A percentile compares a stretch with the other conserved stretches of the same genome.
phyloP scores from a whole-genome alignment of 2,888 invertebrate species.

The Sympetrum striolatum region DNA sequence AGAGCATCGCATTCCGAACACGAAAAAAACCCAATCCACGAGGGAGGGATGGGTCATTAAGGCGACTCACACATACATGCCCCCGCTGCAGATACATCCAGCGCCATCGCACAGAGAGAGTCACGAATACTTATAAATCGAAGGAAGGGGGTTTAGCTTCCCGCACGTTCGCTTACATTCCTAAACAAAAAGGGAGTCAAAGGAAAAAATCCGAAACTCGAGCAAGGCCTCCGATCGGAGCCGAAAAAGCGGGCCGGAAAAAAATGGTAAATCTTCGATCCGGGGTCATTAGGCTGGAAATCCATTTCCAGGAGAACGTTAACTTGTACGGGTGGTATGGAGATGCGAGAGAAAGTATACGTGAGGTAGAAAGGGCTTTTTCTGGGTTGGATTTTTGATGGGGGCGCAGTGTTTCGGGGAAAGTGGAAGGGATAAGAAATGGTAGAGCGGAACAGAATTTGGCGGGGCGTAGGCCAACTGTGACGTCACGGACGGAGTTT shows the following conservation, averaged over 20 bases:
- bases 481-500: not conserved
- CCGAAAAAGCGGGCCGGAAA: not conserved
- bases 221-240: not conserved
- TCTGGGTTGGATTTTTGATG: not conserved
- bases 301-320: not conserved
- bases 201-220: not conserved
- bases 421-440: not conserved
- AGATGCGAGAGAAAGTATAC: not conserved
- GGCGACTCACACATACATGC: not conserved
- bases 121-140: not conserved
- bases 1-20: not conserved
- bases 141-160: not conserved
- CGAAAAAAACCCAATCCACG: not conserved
- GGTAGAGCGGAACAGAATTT: not conserved
- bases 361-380: not conserved
- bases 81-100: not conserved
- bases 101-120: not conserved
- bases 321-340: not conserved
- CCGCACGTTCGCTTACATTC: not conserved
- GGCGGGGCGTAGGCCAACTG: constrained; percentile 32
- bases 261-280: not conserved
- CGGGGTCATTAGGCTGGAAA: not conserved
- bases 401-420: not conserved
- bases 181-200: not conserved
- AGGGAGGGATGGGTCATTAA: not conserved